A percentile compares a stretch with the other conserved stretches of the same genome.
phyloP scores from a whole-genome alignment of 2,113 vertebrate genomes.

The Triplophysa tibetana region DNA sequence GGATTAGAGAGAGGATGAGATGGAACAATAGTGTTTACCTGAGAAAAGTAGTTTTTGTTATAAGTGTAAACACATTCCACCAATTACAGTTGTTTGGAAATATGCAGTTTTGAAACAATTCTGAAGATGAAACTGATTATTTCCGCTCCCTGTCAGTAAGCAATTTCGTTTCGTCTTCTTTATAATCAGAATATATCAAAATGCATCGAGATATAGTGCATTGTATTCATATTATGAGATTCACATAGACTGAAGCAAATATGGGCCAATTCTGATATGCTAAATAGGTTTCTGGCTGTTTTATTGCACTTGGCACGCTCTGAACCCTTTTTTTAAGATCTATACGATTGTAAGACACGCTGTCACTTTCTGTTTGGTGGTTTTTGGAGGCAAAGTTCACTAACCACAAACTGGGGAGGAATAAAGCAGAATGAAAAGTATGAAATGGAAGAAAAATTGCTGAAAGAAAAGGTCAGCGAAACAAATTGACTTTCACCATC shows the following conservation, averaged over 20 bases:
- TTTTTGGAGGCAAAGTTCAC: slow-evolving; percentile 24
- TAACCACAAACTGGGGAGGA: slow-evolving; percentile 16
- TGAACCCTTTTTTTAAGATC: not conserved
- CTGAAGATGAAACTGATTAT: no score
- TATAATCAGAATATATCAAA: not conserved
- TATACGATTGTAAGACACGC: not conserved
- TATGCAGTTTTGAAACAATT: no score
- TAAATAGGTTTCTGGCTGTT: not conserved
- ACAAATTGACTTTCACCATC: slow-evolving; percentile 41
- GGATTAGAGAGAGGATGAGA: not conserved
- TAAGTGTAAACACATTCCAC: no score
- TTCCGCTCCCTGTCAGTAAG: not conserved
- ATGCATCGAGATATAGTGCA: not conserved
- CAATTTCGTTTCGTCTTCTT: not conserved
- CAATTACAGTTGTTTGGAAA: no score
- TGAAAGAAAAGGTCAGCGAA: slow-evolving; percentile 43
- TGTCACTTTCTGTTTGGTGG: slow-evolving; percentile 16
- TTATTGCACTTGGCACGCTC: not conserved
- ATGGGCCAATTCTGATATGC: not conserved
- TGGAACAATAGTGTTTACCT: no score
- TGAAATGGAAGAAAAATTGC: slow-evolving; percentile 28
- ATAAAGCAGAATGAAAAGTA: slow-evolving; percentile 22
- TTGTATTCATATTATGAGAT: not conserved
- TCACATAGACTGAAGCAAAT: not conserved
- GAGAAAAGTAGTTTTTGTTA: no score